Percentiles rank a stretch among this genome's conserved stretches.
These are phyloP conservation scores for Zosterops pallidus DNA, from an alignment of 2,113 vertebrate species.

Conservation along the genomic window DNA sequence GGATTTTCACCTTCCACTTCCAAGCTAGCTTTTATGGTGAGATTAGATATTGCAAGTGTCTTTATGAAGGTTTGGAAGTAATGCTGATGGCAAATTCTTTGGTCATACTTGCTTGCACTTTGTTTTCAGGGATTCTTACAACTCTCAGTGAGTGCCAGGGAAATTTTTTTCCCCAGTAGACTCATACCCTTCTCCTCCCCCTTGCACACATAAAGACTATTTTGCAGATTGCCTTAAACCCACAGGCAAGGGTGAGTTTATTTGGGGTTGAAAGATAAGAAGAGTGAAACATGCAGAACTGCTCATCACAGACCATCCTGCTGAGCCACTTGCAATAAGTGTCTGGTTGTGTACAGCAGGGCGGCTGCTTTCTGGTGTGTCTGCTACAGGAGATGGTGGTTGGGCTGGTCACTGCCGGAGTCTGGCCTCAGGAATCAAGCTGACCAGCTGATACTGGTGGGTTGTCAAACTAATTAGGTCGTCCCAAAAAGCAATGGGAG, in stretches of 20 bases:
- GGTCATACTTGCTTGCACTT: not conserved
- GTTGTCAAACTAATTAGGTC: not conserved
- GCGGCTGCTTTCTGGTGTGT: not conserved
- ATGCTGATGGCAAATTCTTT: not conserved
- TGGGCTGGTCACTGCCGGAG: rapidly evolving
- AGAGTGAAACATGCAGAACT: not conserved
- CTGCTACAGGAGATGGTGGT: not conserved
- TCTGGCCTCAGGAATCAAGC: not conserved
- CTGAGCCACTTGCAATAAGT: not conserved
- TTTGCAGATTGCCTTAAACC: not conserved
- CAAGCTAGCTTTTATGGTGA: not conserved
- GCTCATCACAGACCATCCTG: not conserved
- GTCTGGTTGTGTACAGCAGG: not conserved
- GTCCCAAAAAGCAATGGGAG: not conserved
- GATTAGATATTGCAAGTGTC: not conserved
- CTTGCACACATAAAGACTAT: not conserved
- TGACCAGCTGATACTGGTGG: not conserved
- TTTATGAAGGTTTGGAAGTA: not conserved
- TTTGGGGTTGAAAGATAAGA: not conserved
- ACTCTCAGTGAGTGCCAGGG: not conserved
- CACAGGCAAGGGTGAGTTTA: not conserved
- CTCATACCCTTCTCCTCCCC: not conserved
- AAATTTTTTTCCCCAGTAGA: not conserved
- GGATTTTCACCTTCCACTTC: not conserved
- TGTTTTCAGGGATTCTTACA: not conserved